Percentiles rank a stretch among this genome's conserved stretches.
These are phyloP conservation scores for Pipistrellus kuhlii DNA, from an alignment of 2,797 vertebrate species.

Conservation along the genomic window DNA sequence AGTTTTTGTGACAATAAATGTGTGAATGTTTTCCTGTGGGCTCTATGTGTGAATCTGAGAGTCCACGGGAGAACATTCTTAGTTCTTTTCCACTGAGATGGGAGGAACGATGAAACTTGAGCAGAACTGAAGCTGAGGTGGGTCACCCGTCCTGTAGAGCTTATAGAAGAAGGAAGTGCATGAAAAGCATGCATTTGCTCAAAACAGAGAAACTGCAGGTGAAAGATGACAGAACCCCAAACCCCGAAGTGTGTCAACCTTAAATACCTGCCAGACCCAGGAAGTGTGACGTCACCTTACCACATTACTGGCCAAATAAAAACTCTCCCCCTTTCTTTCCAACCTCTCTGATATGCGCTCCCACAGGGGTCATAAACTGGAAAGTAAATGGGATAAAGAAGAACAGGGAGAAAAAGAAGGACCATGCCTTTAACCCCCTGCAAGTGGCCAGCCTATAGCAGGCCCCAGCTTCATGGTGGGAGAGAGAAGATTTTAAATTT, in stretches of 20 bases:
- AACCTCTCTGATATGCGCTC: not conserved
- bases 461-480: not conserved
- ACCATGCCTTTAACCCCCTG: not conserved
- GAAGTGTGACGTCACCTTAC: not conserved
- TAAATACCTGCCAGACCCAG: not conserved
- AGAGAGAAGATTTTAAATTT: not conserved
- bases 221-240: not conserved
- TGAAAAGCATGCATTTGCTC: not conserved
- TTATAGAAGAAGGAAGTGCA: not conserved
- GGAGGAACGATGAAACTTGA: not conserved
- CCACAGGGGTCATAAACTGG: not conserved
- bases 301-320: not conserved
- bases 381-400: not conserved
- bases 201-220: not conserved
- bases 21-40: not conserved
- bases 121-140: not conserved
- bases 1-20: not conserved
- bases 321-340: not conserved
- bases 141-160: not conserved
- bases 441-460: not conserved
- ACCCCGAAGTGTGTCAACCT: not conserved
- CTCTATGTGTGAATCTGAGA: not conserved
- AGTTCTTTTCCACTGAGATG: not conserved
- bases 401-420: not conserved
- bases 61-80: not conserved